These are phyloP conservation scores for Smittia sp. DNA, from an alignment of 2,888 invertebrate species.

Conservation along the genomic window DNA sequence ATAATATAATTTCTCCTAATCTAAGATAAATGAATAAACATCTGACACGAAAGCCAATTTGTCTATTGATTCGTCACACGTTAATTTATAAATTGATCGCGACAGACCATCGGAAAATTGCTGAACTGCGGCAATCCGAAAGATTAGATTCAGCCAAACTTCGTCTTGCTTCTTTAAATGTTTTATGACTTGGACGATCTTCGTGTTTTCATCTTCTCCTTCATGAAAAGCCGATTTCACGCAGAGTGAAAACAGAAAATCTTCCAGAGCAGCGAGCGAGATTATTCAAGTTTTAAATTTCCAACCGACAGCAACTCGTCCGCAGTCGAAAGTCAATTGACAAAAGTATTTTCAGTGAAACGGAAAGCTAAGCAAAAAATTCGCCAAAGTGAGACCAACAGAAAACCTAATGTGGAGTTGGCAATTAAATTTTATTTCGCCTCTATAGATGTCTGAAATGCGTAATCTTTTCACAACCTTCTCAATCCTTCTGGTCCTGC, in stretches of 20 bases:
- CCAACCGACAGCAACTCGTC: conserved; percentile 11
- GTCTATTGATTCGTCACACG: too few relatives aligned
- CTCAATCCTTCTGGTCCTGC: conserved; percentile 12
- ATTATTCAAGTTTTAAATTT: conserved; percentile 28
- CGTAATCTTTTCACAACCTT: conserved; percentile 33
- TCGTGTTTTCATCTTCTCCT: neutral
- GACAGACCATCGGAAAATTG: too few relatives aligned
- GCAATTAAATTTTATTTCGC: neutral
- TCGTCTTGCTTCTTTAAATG: too few relatives aligned
- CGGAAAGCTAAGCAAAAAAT: neutral
- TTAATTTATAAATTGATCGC: too few relatives aligned
- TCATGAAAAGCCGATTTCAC: conserved; percentile 9
- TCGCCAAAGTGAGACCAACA: conserved; percentile 7
- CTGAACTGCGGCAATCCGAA: too few relatives aligned
- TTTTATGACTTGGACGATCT: neutral
- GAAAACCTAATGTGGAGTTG: neutral
- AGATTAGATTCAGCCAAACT: too few relatives aligned
- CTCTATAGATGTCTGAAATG: conserved; percentile 30
- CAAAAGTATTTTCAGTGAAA: neutral
- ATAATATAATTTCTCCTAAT: too few relatives aligned
- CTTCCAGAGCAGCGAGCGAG: conserved; percentile 19
- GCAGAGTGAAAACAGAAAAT: conserved; percentile 28
- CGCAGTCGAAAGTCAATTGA: neutral
- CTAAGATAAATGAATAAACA: too few relatives aligned
- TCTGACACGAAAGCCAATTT: too few relatives aligned